phyloP scores from a whole-genome alignment of 2,113 vertebrate species.

The Cryptotis parvus region DNA sequence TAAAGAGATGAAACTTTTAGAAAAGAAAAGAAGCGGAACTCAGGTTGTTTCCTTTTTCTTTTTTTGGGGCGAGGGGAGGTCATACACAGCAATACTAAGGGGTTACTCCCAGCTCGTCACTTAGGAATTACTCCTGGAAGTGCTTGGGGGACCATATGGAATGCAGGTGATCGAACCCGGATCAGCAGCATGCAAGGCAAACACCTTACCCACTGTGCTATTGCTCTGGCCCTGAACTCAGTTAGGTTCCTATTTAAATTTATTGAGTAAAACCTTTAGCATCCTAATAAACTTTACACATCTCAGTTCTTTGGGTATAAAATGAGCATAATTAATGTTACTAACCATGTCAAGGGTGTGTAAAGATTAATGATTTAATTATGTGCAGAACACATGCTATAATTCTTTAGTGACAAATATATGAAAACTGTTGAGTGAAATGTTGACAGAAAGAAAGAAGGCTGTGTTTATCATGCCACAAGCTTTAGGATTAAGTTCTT shows the following conservation, averaged over 20 bases:
- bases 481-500: not conserved
- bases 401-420: conserved; percentile 55
- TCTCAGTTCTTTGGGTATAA: conserved; percentile 34
- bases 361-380: conserved; percentile 75
- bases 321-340: conserved; percentile 62
- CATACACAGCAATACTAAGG: no score
- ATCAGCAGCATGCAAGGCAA: no score
- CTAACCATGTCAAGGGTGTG: not conserved
- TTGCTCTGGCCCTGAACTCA: no score
- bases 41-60: no score
- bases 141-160: no score
- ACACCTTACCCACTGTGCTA: no score
- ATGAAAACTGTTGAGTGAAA: conserved; percentile 47
- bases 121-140: no score
- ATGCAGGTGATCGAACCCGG: no score
- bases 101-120: no score
- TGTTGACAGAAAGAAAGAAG: conserved; percentile 42
- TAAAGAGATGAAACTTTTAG: not conserved
- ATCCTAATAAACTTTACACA: not conserved
- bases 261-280: not conserved
- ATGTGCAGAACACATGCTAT: conserved; percentile 39
- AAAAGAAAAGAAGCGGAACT: not conserved
- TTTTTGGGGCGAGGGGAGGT: no score
- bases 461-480: not conserved
- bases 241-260: conserved; percentile 22